These are phyloP conservation scores for Channa maculata DNA, from an alignment of 2,113 vertebrate species.

Conservation along the genomic window DNA sequence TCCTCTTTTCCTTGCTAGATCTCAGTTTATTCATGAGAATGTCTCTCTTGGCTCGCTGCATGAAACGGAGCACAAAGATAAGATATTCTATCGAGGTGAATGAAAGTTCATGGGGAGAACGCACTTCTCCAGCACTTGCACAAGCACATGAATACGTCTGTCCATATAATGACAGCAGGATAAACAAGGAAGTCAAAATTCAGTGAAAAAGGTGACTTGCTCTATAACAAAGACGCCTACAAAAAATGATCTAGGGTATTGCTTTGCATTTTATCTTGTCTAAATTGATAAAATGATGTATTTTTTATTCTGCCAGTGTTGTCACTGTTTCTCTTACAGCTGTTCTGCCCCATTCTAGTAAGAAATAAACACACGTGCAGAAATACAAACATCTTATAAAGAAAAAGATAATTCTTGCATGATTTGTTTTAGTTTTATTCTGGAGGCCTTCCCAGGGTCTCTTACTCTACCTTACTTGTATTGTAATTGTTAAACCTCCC, in stretches of 20 bases:
- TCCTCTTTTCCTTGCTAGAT: slow-evolving; percentile 24
- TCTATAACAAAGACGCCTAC: slow-evolving; percentile 22
- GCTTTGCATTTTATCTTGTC: slow-evolving; percentile 31
- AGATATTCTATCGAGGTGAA: slow-evolving; percentile 74
- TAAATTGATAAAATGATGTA: slow-evolving; percentile 7
- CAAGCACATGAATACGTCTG: slow-evolving; percentile 41
- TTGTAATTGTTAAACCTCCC: slow-evolving; percentile 11
- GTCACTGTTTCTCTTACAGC: slow-evolving; percentile 1
- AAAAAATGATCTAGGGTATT: background rate
- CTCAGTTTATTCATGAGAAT: slow-evolving; percentile 70
- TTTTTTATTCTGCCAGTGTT: slow-evolving; percentile 11
- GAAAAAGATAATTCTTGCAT: background rate
- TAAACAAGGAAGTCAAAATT: slow-evolving; percentile 55
- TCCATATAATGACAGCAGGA: slow-evolving; percentile 46
- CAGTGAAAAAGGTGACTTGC: slow-evolving; percentile 50
- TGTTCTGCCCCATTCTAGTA: slow-evolving; percentile 3
- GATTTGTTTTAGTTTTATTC: background rate
- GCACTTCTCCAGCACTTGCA: slow-evolving; percentile 44
- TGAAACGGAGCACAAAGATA: slow-evolving; percentile 69
- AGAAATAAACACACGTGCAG: slow-evolving; percentile 3
- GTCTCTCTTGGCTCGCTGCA: slow-evolving; percentile 62
- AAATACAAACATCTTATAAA: slow-evolving; percentile 5
- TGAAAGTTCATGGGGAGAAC: slow-evolving; percentile 69
- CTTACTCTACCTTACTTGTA: background rate
- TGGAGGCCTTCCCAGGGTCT: slow-evolving; percentile 17